Evolutionary conservation across 35 echinoderm and acorn worm genomes (phyloP), one percentile per base, ranked within the genome.

Genomic region (Hemicentrotus pulcherrimus): DNA sequence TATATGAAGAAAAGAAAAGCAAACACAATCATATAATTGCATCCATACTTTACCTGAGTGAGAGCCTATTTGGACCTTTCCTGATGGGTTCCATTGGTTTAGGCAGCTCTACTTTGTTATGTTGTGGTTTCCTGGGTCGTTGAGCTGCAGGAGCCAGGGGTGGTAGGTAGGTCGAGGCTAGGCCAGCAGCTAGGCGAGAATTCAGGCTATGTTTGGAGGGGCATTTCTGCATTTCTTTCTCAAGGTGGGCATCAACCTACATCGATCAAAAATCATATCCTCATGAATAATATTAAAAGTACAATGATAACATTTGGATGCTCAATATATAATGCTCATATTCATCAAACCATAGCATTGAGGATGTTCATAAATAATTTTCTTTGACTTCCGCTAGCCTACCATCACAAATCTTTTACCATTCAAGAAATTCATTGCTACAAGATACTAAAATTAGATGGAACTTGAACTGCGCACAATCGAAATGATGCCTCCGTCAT

Each of bases 161-260:
- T 61, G 98, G 98, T 28, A 99, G 96, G 47, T 99, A 99, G 9
- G 94, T 94, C 0, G 96, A 92, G 11, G 98, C 96, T 50, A 99
- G 94, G 16, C 98, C 97, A 59, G 97, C 97, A 86, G 98, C 98
- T 24, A 99, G 94, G 32, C 95, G 61, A 45, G 95, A 92, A 95
- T 96, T 96, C 31, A 99, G 89, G 22, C 94, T 95, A 28, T 95
- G 95, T 24, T 24, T 92, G 24, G 92, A 71, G 61, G 86, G 46
- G 32, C 52, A 86, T 88, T 97, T 97, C 96, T 97, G 95, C 92
- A 96, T 95, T 78, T 97, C 95, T 85, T 86, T 95, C 61, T 99
- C 98, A n/a, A 99, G 59, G 41, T 99, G 96, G 48, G 98, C 98
- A 94, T 99, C 98, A 9, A 99, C 98, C 98, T 99, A 35, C 61